Base-by-base conservation (phyloP, 2,888 invertebrate genomes). In the Nymphalis c-album region DNA sequence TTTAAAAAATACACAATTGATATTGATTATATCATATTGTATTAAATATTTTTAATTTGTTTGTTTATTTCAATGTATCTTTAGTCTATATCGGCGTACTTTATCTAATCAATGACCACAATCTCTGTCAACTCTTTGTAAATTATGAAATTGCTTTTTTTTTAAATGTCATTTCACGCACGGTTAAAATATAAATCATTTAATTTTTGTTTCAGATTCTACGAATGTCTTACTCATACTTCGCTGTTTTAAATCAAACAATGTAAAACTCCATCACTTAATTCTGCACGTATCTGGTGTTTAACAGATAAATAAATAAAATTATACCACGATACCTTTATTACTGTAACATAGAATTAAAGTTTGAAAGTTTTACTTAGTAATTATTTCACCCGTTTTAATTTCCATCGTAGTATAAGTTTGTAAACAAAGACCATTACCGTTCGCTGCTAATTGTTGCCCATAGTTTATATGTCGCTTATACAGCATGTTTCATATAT, bases 211-310 rank as follows among this genome's bases (percentile, higher is more conserved):
- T 86, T 45, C 87, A 90, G 90, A 85, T 90, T 62, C 79, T 90
- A 1, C 82, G 90, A 7, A 87, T 85, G 85, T 90, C 90, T 0
- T 90, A 90, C 70, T 90, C 90, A 1, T 90, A 90, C 70, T 87
- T 88, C 61, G 90, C 90, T 1, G 87, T 89, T 8, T 76, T 90
- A 66, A 86, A 87, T 74, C 87, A 87, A 73, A 77, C 79, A 3
- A 78, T 76, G 35, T 40, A 13, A 18, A 66, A 22, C n/a, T 4
- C 18, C 40, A 40, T 57, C 22, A n/a, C n/a, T n/a, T n/a, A 13
- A 51, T 55, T 31, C 53, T 17, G 17, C 53, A 26, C n/a, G 31
- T 31, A 31, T 16, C 7, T 26, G 16, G 53, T 17, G 17, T 53
- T n/a, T 17, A 22, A 53, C n/a, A 53, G 6, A 31, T 17, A 55